Conservation (phyloP, 2,888 invertebrate genomes). For the Acrobeloides nanus region DNA sequence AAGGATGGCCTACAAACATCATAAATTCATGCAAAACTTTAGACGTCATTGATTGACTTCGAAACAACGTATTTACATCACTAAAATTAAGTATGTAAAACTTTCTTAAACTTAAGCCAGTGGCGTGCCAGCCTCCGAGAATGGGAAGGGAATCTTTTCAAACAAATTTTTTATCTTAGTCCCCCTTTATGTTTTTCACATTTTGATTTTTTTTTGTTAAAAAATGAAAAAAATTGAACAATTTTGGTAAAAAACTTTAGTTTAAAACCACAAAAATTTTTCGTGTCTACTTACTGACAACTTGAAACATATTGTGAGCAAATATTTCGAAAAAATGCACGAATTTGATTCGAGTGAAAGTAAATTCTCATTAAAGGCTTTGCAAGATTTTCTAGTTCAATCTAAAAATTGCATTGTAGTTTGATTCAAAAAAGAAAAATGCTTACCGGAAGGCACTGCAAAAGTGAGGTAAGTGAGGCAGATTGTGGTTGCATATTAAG, state of each 20-base stretch:
- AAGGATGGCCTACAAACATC: slow-evolving; percentile 46
- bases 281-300: slow-evolving; percentile 51
- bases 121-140: background rate
- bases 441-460: slow-evolving; percentile 15
- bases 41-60: slow-evolving; percentile 44
- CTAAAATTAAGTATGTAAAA: slow-evolving; percentile 17
- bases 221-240: too few species aligned
- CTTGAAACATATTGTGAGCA: slow-evolving; percentile 39
- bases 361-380: slow-evolving; percentile 47
- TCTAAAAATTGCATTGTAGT: slow-evolving; percentile 13
- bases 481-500: slow-evolving; percentile 11
- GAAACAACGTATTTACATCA: slow-evolving; percentile 51
- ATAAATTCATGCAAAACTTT: slow-evolving; percentile 51
- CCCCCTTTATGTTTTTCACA: too few species aligned
- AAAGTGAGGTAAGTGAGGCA: slow-evolving; percentile 16
- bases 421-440: background rate
- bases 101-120: background rate
- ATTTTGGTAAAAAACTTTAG: too few species aligned
- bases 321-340: slow-evolving; percentile 39
- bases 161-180: too few species aligned
- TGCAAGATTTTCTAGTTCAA: slow-evolving; percentile 41
- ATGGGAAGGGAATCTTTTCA: background rate
- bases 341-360: slow-evolving; percentile 35
- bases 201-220: slow-evolving; percentile 4
- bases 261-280: too few species aligned